Evolutionary conservation across 2,888 invertebrate genomes (phyloP).

Genomic region (Phania funesta): DNA sequence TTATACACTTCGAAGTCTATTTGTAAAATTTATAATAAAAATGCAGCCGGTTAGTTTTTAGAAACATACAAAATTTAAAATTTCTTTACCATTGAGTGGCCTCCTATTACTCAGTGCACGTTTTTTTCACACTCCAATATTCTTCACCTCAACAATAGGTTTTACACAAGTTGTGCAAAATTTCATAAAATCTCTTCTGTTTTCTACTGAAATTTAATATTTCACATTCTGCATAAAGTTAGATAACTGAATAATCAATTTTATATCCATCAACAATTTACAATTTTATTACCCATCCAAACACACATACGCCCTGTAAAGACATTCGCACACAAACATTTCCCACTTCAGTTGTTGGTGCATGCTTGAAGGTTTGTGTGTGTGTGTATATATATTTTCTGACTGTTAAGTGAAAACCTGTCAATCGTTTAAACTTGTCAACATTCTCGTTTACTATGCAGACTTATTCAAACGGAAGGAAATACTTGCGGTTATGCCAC

Average conservation of each 20-base stretch:
- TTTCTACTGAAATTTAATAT: not conserved
- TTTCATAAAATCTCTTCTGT: not conserved
- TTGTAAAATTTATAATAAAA: no score
- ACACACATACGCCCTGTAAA: not conserved
- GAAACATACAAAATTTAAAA: no score
- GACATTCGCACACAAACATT: not conserved
- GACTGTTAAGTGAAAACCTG: constrained; percentile 65
- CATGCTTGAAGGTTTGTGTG: not conserved
- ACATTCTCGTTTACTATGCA: constrained; percentile 64
- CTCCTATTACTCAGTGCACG: no score
- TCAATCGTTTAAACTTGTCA: constrained; percentile 67
- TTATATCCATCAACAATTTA: constrained; percentile 44
- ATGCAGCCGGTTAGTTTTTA: no score
- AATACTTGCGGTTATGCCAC: constrained; percentile 68
- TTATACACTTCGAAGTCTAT: no score
- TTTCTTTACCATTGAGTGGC: no score
- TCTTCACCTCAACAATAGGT: no score
- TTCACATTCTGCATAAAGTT: constrained; percentile 16
- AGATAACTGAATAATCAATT: constrained; percentile 44
- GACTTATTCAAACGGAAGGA: constrained; percentile 65
- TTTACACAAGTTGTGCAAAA: not conserved
- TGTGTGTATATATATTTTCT: constrained; percentile 10
- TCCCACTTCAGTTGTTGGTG: not conserved
- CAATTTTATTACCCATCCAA: not conserved
- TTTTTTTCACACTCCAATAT: no score